Conservation (phyloP, 1,140 invertebrate species). For the Microplitis demolitor region DNA sequence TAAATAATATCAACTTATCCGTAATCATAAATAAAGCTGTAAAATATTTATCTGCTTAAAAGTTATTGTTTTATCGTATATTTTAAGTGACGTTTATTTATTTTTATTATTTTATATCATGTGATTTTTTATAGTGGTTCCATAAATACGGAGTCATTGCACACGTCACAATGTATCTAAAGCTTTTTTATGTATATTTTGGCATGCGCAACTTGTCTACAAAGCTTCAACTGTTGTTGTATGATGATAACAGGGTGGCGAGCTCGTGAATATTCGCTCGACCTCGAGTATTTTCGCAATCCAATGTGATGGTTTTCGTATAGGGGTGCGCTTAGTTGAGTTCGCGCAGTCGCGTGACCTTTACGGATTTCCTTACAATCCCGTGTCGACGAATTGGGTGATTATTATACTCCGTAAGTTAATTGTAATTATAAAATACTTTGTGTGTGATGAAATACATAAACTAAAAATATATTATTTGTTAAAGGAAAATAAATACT, state of each 20-base stretch:
- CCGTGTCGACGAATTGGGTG: constrained; percentile 8
- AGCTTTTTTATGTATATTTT: not conserved
- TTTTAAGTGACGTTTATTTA: too few species aligned
- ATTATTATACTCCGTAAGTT: constrained; percentile 15
- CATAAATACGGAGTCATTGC: not conserved
- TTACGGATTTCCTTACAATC: constrained; percentile 3
- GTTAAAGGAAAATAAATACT: not conserved
- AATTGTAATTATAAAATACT: not conserved
- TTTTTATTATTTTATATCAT: not conserved
- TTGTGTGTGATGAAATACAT: not conserved
- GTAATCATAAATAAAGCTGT: too few species aligned
- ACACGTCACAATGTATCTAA: not conserved
- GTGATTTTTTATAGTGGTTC: not conserved
- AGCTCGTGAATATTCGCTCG: constrained; percentile 26
- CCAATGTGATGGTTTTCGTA: constrained; percentile 38
- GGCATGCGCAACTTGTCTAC: not conserved
- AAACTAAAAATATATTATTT: not conserved
- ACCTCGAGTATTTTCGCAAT: constrained; percentile 28
- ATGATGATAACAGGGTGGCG: not conserved
- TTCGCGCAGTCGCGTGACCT: constrained; percentile 49
- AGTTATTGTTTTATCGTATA: too few species aligned
- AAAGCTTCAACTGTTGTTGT: not conserved
- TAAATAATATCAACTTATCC: too few species aligned
- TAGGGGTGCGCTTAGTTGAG: constrained; percentile 47
- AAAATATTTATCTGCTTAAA: too few species aligned